These are phyloP conservation scores for Porites evermanni DNA, from an alignment of 92 coral and sea anemone genomes.

Conservation along the genomic window DNA sequence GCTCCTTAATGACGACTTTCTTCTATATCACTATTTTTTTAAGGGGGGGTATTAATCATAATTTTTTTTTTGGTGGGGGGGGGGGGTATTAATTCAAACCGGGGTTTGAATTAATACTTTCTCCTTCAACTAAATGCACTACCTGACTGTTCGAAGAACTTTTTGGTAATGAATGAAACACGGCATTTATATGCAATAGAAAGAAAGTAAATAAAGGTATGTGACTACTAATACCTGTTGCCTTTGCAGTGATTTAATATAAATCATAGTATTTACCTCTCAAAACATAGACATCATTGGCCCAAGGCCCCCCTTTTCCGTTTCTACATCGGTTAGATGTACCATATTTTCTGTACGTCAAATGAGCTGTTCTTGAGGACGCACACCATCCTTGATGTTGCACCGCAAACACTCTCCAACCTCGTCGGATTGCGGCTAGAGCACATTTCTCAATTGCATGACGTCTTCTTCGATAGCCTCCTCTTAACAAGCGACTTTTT, in stretches of 20 bases:
- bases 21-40: background rate
- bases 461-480: slow-evolving; percentile 38
- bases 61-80: too few species aligned
- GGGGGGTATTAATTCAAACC: too few species aligned
- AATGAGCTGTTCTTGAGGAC: slow-evolving; percentile 31
- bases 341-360: slow-evolving; percentile 54
- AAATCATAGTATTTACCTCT: slow-evolving; percentile 23
- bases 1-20: background rate
- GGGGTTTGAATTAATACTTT: too few species aligned
- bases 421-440: slow-evolving; percentile 46
- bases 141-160: too few species aligned
- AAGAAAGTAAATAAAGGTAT: too few species aligned
- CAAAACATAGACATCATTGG: slow-evolving; percentile 64
- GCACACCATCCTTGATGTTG: slow-evolving; percentile 68
- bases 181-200: too few species aligned
- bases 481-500: slow-evolving; percentile 31
- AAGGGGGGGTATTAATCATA: too few species aligned
- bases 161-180: too few species aligned
- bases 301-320: slow-evolving; percentile 72
- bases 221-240: too few species aligned
- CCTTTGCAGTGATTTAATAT: too few species aligned
- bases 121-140: too few species aligned
- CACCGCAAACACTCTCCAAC: slow-evolving; percentile 51
- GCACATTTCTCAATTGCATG: slow-evolving; percentile 62
- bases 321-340: slow-evolving; percentile 39